Percentiles rank a stretch among this genome's conserved stretches.
Conservation (phyloP, 2,888 invertebrate genomes). For the Hemicrepidius hirtus region DNA sequence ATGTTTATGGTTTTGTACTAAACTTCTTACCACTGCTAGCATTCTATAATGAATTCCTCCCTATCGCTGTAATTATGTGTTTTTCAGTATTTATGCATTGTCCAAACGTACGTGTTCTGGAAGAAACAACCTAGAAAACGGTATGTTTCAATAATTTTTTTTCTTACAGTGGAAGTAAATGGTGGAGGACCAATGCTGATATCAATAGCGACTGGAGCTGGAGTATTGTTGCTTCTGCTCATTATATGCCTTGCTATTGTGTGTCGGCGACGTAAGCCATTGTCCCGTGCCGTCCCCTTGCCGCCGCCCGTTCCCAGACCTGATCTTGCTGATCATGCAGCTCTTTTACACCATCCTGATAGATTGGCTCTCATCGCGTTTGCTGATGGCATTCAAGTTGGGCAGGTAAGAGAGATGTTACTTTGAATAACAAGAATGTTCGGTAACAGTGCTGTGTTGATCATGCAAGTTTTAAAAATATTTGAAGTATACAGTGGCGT, state of each 20-base stretch:
- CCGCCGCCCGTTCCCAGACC: slow-evolving; percentile 61
- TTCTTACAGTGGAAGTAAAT: slow-evolving; percentile 60
- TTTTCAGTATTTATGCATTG: no score
- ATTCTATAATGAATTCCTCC: no score
- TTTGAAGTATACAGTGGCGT: not conserved
- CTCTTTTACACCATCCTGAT: slow-evolving; percentile 72
- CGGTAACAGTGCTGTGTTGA: slow-evolving; percentile 3
- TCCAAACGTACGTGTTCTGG: no score
- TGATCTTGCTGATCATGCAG: slow-evolving; percentile 66
- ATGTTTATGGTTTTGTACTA: no score
- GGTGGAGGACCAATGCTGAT: slow-evolving; percentile 65
- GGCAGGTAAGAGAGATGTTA: slow-evolving; percentile 64
- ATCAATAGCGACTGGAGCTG: slow-evolving; percentile 69
- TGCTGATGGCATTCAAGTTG: slow-evolving; percentile 72
- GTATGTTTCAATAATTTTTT: not conserved
- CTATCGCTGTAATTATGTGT: not conserved
- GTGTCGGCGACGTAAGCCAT: slow-evolving; percentile 66
- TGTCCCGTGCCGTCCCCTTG: slow-evolving; percentile 64
- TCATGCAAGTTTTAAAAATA: slow-evolving; percentile 3
- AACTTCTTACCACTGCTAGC: no score
- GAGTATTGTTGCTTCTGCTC: slow-evolving; percentile 67
- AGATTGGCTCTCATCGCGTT: slow-evolving; percentile 74
- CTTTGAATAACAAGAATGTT: slow-evolving; percentile 33
- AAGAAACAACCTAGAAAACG: no score
- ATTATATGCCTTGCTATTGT: slow-evolving; percentile 68